phyloP scores from a whole-genome alignment of 2,797 vertebrate genomes.

The Chaenodraco wilsoni region DNA sequence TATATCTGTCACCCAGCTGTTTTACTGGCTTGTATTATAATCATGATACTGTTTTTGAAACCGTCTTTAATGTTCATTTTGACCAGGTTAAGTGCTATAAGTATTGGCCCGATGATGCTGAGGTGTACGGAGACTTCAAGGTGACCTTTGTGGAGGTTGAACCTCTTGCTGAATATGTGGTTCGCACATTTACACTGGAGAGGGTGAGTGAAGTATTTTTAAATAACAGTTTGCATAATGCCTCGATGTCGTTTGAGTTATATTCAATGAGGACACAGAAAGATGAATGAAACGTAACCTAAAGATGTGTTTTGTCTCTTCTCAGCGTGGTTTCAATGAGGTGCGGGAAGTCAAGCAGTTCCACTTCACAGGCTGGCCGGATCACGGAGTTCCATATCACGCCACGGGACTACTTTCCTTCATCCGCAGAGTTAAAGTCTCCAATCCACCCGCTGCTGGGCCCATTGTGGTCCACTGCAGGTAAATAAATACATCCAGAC shows the following conservation, averaged over 20 bases:
- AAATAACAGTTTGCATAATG: not conserved
- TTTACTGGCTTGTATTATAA: not conserved
- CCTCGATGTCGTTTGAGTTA: not conserved
- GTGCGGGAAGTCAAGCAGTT: constrained; percentile 99
- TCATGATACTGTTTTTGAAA: not conserved
- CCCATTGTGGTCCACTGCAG: constrained; percentile 99
- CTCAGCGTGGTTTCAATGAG: constrained; percentile 96
- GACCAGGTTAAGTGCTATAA: constrained; percentile 98
- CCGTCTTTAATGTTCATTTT: constrained; percentile 12
- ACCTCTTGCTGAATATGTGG: constrained; percentile 96
- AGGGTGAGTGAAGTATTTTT: constrained; percentile 83
- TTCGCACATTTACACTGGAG: constrained; percentile 98
- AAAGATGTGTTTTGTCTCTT: constrained; percentile 19
- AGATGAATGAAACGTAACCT: not conserved
- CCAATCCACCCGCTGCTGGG: constrained; percentile 96
- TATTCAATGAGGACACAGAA: not conserved
- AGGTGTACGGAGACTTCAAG: constrained; percentile 98
- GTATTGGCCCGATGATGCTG: constrained; percentile 98
- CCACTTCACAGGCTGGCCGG: constrained; percentile 99
- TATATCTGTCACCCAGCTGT: constrained; percentile 5
- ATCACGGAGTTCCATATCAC: constrained; percentile 99
- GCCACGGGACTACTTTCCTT: constrained; percentile 97
- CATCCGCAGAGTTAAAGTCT: constrained; percentile 96
- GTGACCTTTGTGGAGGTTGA: constrained; percentile 97
- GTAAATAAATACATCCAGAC: constrained; percentile 68